Percentiles rank a stretch among this genome's conserved stretches.
phyloP scores from a whole-genome alignment of 2,888 invertebrate species.

The Penaeus monodon region DNA sequence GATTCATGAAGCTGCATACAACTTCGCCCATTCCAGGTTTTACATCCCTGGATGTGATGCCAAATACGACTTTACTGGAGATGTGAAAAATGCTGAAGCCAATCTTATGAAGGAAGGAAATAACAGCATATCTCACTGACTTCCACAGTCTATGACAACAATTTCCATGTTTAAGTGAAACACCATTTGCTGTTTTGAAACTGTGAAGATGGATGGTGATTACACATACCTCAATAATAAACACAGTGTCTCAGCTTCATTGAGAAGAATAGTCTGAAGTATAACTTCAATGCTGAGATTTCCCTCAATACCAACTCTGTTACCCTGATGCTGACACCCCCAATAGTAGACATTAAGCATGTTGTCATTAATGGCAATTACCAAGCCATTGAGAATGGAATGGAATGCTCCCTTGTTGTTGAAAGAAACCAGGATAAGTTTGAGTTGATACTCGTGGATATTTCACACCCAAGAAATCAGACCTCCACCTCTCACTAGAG shows the following conservation, averaged over 20 bases:
- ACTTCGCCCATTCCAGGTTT: slow-evolving; percentile 37
- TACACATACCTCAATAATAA: slow-evolving; percentile 22
- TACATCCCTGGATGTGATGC: slow-evolving; percentile 25
- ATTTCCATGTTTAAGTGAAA: slow-evolving; percentile 32
- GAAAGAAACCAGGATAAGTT: slow-evolving; percentile 37
- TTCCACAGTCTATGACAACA: slow-evolving; percentile 31
- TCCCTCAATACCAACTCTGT: neutral
- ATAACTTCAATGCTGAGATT: slow-evolving; percentile 17
- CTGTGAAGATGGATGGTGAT: slow-evolving; percentile 35
- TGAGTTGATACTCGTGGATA: slow-evolving; percentile 10
- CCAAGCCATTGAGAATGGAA: neutral
- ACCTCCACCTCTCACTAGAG: neutral
- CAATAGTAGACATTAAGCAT: slow-evolving; percentile 29
- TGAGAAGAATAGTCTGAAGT: slow-evolving; percentile 17
- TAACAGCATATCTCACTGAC: slow-evolving; percentile 41
- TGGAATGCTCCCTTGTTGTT: slow-evolving; percentile 27
- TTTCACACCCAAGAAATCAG: slow-evolving; percentile 35
- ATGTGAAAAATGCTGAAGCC: slow-evolving; percentile 31
- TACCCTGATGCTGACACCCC: slow-evolving; percentile 18
- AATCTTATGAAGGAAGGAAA: slow-evolving; percentile 27
- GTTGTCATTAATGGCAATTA: slow-evolving; percentile 14
- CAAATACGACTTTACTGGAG: slow-evolving; percentile 47
- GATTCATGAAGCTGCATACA: slow-evolving; percentile 13
- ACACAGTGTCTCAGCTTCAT: slow-evolving; percentile 31
- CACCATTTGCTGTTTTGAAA: slow-evolving; percentile 53